Percentiles rank a stretch among this genome's conserved stretches.
Conservation (phyloP, 2,113 vertebrate genomes). For the Planiliza haematocheilus region DNA sequence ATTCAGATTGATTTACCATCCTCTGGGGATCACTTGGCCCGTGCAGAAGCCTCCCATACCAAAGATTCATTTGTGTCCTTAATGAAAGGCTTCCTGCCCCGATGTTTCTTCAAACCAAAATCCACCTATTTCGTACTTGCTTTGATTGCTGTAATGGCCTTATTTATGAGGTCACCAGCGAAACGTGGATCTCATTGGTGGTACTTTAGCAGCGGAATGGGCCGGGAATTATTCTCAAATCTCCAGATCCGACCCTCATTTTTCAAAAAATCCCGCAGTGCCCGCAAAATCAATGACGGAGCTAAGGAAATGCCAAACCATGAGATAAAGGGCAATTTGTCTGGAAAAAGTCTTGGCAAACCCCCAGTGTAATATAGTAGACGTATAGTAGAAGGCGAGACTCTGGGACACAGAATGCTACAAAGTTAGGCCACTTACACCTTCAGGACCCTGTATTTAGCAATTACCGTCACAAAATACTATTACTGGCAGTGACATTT, state of each 20-base stretch:
- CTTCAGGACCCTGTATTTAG: slow-evolving; percentile 35
- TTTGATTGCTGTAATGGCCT: slow-evolving; percentile 80
- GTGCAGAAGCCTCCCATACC: slow-evolving; percentile 58
- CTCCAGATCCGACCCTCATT: slow-evolving; percentile 68
- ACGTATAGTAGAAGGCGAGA: not conserved
- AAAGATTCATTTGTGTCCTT: slow-evolving; percentile 77
- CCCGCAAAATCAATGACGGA: slow-evolving; percentile 74
- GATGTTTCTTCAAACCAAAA: slow-evolving; percentile 71
- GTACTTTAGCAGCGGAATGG: slow-evolving; percentile 45
- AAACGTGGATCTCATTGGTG: slow-evolving; percentile 48
- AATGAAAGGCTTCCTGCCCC: slow-evolving; percentile 78
- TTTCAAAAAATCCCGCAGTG: slow-evolving; percentile 57
- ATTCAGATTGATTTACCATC: slow-evolving; percentile 83
- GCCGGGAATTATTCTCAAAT: slow-evolving; percentile 73
- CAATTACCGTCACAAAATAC: slow-evolving; percentile 40
- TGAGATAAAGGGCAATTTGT: slow-evolving; percentile 63
- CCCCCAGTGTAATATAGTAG: slow-evolving; percentile 2
- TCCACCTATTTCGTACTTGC: slow-evolving; percentile 74
- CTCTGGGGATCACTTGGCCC: slow-evolving; percentile 70
- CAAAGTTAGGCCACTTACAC: slow-evolving; percentile 20
- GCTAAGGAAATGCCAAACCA: slow-evolving; percentile 62
- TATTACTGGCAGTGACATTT: slow-evolving; percentile 54
- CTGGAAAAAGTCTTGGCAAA: slow-evolving; percentile 45
- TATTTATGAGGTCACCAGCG: slow-evolving; percentile 76
- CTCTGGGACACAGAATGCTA: not conserved